Conservation (phyloP, 2,797 vertebrate genomes). For the Phrynocephalus vlangalii region DNA sequence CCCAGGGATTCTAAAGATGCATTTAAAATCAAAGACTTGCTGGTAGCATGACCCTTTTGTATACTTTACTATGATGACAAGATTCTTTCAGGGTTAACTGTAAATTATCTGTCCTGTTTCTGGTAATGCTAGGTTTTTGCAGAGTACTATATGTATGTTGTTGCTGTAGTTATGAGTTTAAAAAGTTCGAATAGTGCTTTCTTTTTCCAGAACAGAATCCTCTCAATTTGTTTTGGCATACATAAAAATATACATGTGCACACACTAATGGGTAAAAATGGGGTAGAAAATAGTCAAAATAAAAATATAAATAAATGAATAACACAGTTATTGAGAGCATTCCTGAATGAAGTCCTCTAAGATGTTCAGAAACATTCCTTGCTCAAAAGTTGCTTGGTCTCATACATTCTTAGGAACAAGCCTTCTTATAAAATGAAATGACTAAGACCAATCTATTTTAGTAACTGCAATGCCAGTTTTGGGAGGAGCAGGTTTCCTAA, state of each 20-base stretch:
- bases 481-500: neutral
- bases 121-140: neutral
- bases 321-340: neutral
- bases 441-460: neutral
- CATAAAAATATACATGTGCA: too few species aligned
- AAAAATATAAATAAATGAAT: too few species aligned
- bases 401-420: slow-evolving; percentile 11
- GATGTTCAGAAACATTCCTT: rapidly evolving
- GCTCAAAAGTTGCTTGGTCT: slow-evolving; percentile 1
- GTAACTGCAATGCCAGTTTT: neutral
- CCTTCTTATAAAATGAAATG: neutral
- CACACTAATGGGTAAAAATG: too few species aligned
- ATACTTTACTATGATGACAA: neutral
- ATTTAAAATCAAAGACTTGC: neutral
- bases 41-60: neutral
- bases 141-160: neutral
- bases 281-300: too few species aligned
- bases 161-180: neutral
- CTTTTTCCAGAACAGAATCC: neutral
- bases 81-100: neutral
- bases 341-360: slow-evolving; percentile 16
- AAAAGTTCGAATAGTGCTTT: neutral
- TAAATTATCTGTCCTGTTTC: neutral
- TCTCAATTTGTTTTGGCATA: neutral
- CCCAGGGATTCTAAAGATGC: neutral